Evolutionary conservation across 1,140 invertebrate species (phyloP).

Genomic region (Steinernema khuongi): DNA sequence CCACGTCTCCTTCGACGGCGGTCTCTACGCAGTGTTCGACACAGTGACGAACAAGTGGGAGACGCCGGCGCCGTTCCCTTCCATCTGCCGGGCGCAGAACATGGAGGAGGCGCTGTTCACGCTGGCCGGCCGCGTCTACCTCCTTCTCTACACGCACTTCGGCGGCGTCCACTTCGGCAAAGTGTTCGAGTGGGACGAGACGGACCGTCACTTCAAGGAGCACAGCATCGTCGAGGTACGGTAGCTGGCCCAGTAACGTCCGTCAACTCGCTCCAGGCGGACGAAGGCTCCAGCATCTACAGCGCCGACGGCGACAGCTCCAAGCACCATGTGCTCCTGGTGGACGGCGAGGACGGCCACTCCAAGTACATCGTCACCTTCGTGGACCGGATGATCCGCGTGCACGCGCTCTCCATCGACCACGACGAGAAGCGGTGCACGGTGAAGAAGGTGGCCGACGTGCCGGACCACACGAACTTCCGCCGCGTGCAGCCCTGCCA

Average conservation of each 20-base stretch:
- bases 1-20: not conserved
- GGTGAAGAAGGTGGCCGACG: not conserved
- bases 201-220: not conserved
- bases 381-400: not conserved
- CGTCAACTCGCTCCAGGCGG: not conserved
- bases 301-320: conserved; percentile 7
- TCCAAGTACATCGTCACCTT: conserved; percentile 10
- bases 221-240: not conserved
- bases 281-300: not conserved
- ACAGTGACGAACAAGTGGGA: not conserved
- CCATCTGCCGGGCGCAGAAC: not conserved
- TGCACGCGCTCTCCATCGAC: not conserved
- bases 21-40: not conserved
- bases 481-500: not conserved
- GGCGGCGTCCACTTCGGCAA: conserved; percentile 4
- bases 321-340: not conserved
- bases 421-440: not conserved
- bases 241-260: too few species aligned
- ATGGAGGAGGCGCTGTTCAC: not conserved
- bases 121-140: not conserved
- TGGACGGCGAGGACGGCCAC: conserved; percentile 3
- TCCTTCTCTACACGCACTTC: conserved; percentile 1
- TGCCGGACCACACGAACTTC: not conserved
- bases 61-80: not conserved
- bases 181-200: not conserved